Conservation (phyloP, 2,797 vertebrate genomes). For the Xiphophorus birchmanni region DNA sequence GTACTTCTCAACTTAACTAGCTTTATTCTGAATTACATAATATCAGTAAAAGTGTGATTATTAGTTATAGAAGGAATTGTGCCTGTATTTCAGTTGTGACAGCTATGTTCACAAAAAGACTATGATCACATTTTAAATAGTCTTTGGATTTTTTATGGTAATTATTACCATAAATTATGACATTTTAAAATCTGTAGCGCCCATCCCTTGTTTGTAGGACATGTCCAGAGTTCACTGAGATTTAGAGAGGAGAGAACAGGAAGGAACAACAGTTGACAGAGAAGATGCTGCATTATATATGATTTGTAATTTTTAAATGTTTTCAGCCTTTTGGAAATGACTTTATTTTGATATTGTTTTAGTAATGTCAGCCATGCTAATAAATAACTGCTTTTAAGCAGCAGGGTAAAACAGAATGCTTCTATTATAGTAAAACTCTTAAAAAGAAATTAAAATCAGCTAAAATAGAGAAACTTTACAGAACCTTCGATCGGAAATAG, state of each 20-base stretch:
- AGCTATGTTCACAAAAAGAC: neutral
- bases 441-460: neutral
- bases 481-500: neutral
- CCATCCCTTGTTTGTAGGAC: neutral
- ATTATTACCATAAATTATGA: neutral
- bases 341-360: neutral
- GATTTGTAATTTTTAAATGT: neutral
- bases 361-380: neutral
- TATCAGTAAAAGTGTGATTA: neutral
- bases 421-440: neutral
- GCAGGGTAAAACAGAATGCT: neutral
- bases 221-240: neutral
- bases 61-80: neutral
- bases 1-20: neutral
- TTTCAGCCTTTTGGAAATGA: neutral
- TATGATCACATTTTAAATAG: neutral
- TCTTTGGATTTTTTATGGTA: neutral
- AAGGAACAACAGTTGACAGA: neutral
- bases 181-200: neutral
- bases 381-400: neutral
- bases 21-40: neutral
- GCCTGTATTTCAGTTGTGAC: neutral
- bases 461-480: neutral
- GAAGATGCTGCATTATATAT: neutral
- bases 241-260: neutral